phyloP scores from a whole-genome alignment of 1,140 invertebrate species.

The Formica selysi region DNA sequence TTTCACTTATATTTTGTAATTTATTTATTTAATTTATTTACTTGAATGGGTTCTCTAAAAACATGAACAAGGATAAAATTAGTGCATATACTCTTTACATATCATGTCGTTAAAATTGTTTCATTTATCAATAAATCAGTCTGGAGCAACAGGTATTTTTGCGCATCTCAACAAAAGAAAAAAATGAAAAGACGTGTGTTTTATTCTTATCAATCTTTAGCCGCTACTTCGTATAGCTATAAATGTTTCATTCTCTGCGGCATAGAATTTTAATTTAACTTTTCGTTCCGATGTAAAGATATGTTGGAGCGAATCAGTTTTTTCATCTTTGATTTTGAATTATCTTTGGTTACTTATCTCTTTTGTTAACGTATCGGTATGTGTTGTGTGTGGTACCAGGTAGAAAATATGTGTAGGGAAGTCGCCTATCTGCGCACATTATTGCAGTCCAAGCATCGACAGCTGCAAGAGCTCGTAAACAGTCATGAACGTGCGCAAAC shows the following conservation, averaged over 20 bases:
- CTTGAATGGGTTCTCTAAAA: background rate
- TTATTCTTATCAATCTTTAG: constrained; percentile 15
- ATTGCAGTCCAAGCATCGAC: constrained; percentile 85
- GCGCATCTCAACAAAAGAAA: background rate
- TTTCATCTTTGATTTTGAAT: constrained; percentile 52
- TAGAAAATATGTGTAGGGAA: constrained; percentile 87
- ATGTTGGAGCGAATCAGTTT: background rate
- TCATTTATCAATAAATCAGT: background rate
- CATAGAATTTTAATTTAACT: background rate
- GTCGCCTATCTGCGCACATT: constrained; percentile 85
- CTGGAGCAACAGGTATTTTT: background rate
- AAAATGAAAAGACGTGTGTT: background rate
- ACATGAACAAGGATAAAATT: constrained; percentile 30
- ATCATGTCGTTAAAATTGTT: background rate
- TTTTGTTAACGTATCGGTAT: constrained; percentile 85
- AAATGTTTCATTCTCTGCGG: background rate
- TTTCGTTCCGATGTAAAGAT: background rate
- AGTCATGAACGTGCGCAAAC: constrained; percentile 81
- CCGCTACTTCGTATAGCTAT: background rate
- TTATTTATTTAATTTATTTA: constrained; percentile 1
- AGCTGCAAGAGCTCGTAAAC: constrained; percentile 84
- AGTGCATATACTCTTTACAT: background rate
- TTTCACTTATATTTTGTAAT: background rate
- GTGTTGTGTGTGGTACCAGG: constrained; percentile 85
- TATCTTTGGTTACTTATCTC: constrained; percentile 74